Evolutionary conservation across 2,888 invertebrate genomes (phyloP), one percentile per base, ranked within the genome.

Genomic region (Acleris cristana): DNA sequence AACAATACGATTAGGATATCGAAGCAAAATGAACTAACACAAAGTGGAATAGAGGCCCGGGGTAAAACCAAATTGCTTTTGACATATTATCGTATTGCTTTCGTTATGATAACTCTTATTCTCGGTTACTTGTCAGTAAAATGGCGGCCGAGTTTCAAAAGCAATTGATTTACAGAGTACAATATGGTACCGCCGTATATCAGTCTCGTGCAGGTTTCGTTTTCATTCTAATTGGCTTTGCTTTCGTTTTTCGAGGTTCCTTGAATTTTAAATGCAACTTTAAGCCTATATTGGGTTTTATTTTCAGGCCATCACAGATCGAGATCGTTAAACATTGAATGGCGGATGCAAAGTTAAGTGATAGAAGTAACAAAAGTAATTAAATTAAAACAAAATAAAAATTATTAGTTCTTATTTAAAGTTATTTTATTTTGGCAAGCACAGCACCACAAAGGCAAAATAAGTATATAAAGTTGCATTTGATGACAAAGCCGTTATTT

Each of bases 331-430:
- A 80, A 84, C 84, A 83, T 83, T 81, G 85, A 85, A 79, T 79
- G 81, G 76, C 76, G 86, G 86, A 86, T 86, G 88, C 87, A 89
- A 88, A 87, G 84, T 88, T 89, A 85, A 87, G 87, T 87, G 81
- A 88, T 89, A 88, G 87, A 88, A 89, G 85, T 89, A 85, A 88
- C 85, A 81, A 87, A 87, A 88, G 80, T 88, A 89, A 89, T 88
- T 92, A 90, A 91, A 90, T 90, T 90, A 92, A 89, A 89, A 85
- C 84, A 85, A 88, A 88, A 91, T 88, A 89, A 92, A 89, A 90
- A 86, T 85, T 87, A 88, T 87, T 90, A 87, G 88, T 89, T 89
- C 86, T 83, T 85, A 83, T 77, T 72, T 78, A 76, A 71, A 78
- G 82, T 82, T 86, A 88, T 91, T 91, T 91, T 90, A 91, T 91